phyloP scores from a whole-genome alignment of 2,797 vertebrate genomes.

The Neopelma chrysocephalum region DNA sequence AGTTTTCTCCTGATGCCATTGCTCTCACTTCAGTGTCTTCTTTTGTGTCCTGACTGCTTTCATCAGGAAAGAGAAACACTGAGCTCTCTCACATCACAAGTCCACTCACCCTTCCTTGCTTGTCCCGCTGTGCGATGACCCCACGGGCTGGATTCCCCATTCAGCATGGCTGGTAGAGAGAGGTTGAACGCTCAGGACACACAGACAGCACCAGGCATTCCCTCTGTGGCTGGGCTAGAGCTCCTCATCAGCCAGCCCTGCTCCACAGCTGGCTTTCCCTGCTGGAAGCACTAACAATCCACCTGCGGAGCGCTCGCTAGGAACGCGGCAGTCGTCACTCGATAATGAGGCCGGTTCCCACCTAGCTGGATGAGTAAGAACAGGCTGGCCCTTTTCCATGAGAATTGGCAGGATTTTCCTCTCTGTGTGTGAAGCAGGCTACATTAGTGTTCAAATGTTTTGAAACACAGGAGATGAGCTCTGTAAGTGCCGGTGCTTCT shows the following conservation, averaged over 20 bases:
- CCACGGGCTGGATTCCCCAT: background rate
- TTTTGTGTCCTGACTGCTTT: background rate
- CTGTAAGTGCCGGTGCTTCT: background rate
- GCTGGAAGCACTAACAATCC: background rate
- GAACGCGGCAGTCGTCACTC: background rate
- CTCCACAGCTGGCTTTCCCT: background rate
- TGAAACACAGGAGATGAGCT: background rate
- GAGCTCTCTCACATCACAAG: background rate
- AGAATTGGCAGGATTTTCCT: background rate
- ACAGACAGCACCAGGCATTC: background rate
- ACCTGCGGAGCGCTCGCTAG: background rate
- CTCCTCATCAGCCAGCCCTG: background rate
- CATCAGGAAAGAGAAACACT: background rate
- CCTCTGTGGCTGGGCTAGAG: background rate
- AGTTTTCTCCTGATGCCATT: background rate
- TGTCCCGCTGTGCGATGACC: background rate
- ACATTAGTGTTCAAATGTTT: background rate
- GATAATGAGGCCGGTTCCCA: background rate
- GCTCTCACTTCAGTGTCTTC: background rate
- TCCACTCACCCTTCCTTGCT: conserved; percentile 38
- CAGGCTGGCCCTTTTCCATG: background rate
- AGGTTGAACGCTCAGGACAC: background rate
- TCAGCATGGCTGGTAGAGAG: background rate
- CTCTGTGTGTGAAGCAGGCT: background rate
- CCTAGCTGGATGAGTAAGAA: background rate